These are phyloP conservation scores for Brachionichthys hirsutus DNA, from an alignment of 2,113 vertebrate genomes.

Conservation along the genomic window DNA sequence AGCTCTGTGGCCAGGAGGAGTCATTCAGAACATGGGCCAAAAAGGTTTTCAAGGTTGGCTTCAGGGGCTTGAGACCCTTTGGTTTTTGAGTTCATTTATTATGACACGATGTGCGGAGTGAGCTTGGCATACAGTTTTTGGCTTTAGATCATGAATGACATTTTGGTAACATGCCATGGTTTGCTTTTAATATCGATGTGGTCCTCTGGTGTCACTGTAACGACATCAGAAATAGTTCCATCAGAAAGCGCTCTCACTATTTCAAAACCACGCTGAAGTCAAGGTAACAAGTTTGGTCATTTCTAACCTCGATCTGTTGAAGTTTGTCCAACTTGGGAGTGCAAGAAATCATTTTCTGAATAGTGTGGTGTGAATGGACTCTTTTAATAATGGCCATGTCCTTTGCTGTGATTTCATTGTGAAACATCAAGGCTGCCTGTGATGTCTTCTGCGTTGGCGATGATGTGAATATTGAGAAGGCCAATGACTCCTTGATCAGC, in stretches of 20 bases:
- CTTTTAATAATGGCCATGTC: neutral
- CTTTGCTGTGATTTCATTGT: neutral
- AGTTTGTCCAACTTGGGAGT: neutral
- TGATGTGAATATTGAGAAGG: slow-evolving; percentile 97
- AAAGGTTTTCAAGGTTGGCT: slow-evolving; percentile 95
- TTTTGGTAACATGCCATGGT: neutral
- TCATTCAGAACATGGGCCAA: slow-evolving; percentile 98
- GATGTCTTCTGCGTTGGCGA: slow-evolving; percentile 98
- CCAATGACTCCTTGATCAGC: slow-evolving; percentile 94
- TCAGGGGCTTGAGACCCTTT: neutral
- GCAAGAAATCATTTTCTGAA: neutral
- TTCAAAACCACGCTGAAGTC: slow-evolving; percentile 4
- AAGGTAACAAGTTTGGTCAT: neutral
- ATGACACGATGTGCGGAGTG: neutral
- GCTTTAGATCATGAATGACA: neutral
- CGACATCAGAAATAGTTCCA: neutral
- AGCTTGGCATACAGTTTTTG: neutral
- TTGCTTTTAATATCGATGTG: too few relatives aligned
- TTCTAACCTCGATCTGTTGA: slow-evolving; percentile 2
- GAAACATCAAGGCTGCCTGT: slow-evolving; percentile 85
- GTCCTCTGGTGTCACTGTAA: neutral
- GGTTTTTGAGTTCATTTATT: too few relatives aligned
- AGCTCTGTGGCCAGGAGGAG: slow-evolving; percentile 97
- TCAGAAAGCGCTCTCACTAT: neutral
- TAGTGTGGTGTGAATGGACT: neutral